Conservation (phyloP, 64 coral and sea anemone species). For the Astreopora myriophthalma region DNA sequence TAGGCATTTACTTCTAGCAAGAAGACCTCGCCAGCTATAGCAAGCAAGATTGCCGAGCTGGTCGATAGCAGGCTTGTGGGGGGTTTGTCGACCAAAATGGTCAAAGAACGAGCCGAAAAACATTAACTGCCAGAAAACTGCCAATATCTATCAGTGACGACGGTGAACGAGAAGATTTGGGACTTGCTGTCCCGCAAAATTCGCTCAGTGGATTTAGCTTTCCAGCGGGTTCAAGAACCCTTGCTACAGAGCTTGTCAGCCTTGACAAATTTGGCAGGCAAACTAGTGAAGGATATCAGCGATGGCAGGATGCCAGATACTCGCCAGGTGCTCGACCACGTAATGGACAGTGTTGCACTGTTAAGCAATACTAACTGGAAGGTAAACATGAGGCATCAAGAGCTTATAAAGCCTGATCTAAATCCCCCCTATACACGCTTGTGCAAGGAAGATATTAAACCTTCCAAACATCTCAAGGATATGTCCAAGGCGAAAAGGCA, state of each 20-base stretch:
- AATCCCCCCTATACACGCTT: constrained; percentile 45
- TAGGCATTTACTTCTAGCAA: constrained; percentile 18
- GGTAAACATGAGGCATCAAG: neutral
- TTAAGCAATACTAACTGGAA: neutral
- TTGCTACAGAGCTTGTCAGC: constrained; percentile 37
- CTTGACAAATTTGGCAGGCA: constrained; percentile 23
- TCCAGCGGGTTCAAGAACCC: constrained; percentile 53
- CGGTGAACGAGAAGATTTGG: constrained; percentile 59
- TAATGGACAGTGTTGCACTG: neutral
- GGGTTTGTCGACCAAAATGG: neutral
- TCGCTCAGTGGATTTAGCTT: constrained; percentile 4
- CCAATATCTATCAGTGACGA: constrained; percentile 3
- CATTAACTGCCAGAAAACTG: constrained; percentile 45
- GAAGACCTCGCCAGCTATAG: neutral
- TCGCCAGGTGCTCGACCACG: neutral
- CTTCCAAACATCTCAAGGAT: too few relatives aligned
- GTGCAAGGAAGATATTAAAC: constrained; percentile 8
- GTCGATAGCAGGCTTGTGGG: neutral
- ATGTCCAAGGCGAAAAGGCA: too few relatives aligned
- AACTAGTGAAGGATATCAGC: constrained; percentile 1
- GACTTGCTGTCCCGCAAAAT: constrained; percentile 25
- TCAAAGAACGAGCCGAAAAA: constrained; percentile 28
- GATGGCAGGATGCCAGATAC: neutral
- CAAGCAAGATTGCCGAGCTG: neutral
- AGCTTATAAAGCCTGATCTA: constrained; percentile 48